Percentiles rank a stretch among this genome's conserved stretches.
Conservation (phyloP, 2,797 vertebrate genomes). For the Artibeus jamaicensis region DNA sequence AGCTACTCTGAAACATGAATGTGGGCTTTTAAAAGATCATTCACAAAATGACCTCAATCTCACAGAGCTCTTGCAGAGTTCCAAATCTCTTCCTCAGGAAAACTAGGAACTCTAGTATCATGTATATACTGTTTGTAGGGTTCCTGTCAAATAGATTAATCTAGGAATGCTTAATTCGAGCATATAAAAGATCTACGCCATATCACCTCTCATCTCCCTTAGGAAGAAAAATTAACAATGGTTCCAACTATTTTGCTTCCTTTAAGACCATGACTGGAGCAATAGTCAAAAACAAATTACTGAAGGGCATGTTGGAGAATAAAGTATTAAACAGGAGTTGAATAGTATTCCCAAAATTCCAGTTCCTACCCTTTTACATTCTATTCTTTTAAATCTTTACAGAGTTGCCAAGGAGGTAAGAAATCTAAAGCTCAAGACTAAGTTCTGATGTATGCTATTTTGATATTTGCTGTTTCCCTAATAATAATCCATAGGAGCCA, state of each 20-base stretch:
- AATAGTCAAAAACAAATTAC: not conserved
- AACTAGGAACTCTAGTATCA: not conserved
- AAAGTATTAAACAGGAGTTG: not conserved
- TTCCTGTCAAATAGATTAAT: not conserved
- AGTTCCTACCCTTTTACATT: not conserved
- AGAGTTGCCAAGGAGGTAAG: not conserved
- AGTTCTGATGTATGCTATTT: not conserved
- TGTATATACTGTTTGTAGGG: not conserved
- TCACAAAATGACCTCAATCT: not conserved
- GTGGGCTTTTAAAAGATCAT: not conserved
- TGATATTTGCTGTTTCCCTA: not conserved
- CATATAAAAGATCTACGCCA: not conserved
- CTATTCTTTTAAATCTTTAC: no score
- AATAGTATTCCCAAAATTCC: not conserved
- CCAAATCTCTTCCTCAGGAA: not conserved
- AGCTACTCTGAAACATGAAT: not conserved
- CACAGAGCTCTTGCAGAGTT: not conserved
- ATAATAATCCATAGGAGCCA: not conserved
- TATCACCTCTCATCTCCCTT: not conserved
- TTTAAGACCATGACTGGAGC: not conserved
- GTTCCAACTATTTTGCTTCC: not conserved
- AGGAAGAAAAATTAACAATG: not conserved
- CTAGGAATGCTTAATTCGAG: not conserved
- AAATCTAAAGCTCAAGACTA: not conserved
- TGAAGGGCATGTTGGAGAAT: not conserved